phyloP scores from a whole-genome alignment of 1,140 invertebrate species.

The Zeugodacus cucurbitae region DNA sequence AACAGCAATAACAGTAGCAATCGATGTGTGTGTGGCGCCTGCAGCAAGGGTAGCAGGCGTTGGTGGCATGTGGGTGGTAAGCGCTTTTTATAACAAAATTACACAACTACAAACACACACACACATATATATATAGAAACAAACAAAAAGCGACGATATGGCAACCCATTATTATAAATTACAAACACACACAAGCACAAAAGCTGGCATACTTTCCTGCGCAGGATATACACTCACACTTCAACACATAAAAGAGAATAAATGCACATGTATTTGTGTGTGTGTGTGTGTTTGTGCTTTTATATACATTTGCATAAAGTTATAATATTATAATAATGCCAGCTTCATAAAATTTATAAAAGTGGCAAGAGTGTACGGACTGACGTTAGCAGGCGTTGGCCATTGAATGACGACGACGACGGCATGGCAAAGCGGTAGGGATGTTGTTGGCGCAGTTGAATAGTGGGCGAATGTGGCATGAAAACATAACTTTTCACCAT shows the following conservation, averaged over 20 bases:
- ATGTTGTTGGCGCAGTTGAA: background rate
- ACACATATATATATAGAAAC: background rate
- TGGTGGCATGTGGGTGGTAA: background rate
- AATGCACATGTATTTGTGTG: background rate
- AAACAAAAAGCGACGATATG: slow-evolving; percentile 6
- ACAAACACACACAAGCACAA: background rate
- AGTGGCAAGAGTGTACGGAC: background rate
- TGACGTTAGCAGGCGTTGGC: background rate
- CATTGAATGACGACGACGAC: background rate
- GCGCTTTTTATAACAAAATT: slow-evolving; percentile 13
- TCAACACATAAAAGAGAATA: background rate
- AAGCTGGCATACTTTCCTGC: background rate
- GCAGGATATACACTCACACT: background rate
- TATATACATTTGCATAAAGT: slow-evolving; percentile 1
- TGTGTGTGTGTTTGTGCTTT: background rate
- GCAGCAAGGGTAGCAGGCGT: background rate
- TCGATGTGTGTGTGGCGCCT: background rate
- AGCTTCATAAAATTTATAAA: slow-evolving; percentile 29
- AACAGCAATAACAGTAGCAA: background rate
- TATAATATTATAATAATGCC: slow-evolving; percentile 36
- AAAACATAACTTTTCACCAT: slow-evolving; percentile 32
- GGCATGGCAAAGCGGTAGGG: background rate
- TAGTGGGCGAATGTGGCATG: background rate
- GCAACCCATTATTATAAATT: slow-evolving; percentile 37
- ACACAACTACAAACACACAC: background rate